Evolutionary conservation across 2,888 invertebrate genomes (phyloP), one percentile per base, ranked within the genome.

Genomic region (Metopia argyrocephala): DNA sequence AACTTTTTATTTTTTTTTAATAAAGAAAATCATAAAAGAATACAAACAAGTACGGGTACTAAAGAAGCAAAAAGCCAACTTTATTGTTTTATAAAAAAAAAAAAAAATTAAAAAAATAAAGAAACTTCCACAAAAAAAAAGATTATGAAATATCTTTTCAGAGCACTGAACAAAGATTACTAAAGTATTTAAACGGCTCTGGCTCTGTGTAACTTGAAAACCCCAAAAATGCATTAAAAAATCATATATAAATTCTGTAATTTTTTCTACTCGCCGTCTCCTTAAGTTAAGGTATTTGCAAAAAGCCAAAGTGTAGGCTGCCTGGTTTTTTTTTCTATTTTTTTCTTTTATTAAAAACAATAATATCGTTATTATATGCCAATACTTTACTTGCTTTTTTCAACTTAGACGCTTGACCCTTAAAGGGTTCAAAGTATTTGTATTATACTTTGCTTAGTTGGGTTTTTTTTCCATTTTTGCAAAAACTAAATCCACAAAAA

Each of bases 391-490:
- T 31, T 76, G 66, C 79, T 76, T 59, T 38, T 75, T 81, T 79
- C 76, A 81, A 69, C 83, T 81, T 75, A 79, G 78, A 79, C 50
- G 84, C 83, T 84, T 86, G 86, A 86, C 85, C 86, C 83, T 83
- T 82, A 76, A 82, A 83, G 85, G 83, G 85, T 85, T 84, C 85
- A 85, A 83, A 82, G 57, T 65, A 76, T 79, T 82, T 82, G 68
- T 78, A 61, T 79, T 76, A 57, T 56, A 56, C 25, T 66, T 56
- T 31, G 21, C 57, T 76, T 45, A 20, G 38, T 15, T 38, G 38
- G 18, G 52, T 48, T 62, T 48, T 57, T 59, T 27, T 50, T 27
- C 18, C 20, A 15, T 65, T 76, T 57, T 69, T 54, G 12, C 23
- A 38, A 1, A 38, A n/a, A n/a, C n/a, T n/a, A n/a, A n/a, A n/a